A percentile compares a stretch with the other conserved stretches of the same genome.
Evolutionary conservation across 2,113 vertebrate species (phyloP).

Genomic region (Boulengeromyrus knoepffleri): DNA sequence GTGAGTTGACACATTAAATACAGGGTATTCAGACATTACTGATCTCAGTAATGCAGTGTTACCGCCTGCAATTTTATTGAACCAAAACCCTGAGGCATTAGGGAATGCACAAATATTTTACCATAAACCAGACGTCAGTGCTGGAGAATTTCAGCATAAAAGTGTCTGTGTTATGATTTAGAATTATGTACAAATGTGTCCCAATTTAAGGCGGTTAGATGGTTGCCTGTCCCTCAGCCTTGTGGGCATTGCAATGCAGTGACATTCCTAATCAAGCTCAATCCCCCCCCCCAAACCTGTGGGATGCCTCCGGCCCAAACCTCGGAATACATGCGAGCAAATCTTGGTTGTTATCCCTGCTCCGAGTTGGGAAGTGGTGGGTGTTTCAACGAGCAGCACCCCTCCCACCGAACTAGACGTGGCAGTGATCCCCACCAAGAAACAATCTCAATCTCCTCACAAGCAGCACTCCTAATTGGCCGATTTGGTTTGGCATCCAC

Average conservation of each 20-base stretch:
- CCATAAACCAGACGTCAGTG: not conserved
- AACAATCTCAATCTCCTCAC: conserved; percentile 54
- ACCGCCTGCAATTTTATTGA: conserved; percentile 11
- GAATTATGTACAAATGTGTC: conserved; percentile 25
- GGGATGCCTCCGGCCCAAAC: not conserved
- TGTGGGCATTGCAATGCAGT: not conserved
- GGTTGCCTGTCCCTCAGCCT: not conserved
- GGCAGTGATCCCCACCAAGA: conserved; percentile 48
- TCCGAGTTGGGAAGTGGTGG: conserved; percentile 31
- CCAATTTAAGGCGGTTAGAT: not conserved
- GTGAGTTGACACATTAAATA: conserved; percentile 43
- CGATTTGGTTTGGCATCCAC: conserved; percentile 75
- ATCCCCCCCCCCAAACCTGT: not conserved
- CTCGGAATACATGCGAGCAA: not conserved
- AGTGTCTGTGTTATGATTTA: conserved; percentile 27
- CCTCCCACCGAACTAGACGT: conserved; percentile 19
- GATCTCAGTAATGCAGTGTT: conserved; percentile 17
- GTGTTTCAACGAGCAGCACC: conserved; percentile 35
- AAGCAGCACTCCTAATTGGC: conserved; percentile 72
- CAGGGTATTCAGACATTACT: conserved; percentile 24
- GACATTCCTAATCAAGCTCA: not conserved
- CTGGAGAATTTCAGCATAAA: conserved; percentile 16
- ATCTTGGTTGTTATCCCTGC: conserved; percentile 22
- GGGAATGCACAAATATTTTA: not conserved
- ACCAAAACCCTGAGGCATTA: not conserved